phyloP scores from a whole-genome alignment of 2,888 invertebrate genomes.

The Erebia epiphron region DNA sequence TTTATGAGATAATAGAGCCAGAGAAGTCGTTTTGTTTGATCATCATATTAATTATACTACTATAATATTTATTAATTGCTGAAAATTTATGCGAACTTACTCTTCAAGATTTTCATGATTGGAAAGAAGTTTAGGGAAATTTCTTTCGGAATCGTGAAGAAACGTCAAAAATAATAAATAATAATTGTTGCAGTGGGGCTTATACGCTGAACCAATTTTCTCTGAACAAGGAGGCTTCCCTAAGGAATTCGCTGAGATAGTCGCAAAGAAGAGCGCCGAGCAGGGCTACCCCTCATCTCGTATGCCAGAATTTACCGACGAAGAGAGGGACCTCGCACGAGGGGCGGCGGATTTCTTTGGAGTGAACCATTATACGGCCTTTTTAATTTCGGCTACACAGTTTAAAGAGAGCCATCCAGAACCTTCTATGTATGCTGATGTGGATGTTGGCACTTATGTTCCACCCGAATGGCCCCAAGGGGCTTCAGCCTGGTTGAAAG shows the following conservation, averaged over 20 bases:
- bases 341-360: constrained; percentile 72
- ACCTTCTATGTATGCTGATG: constrained; percentile 54
- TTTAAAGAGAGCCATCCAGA: constrained; percentile 42
- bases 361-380: constrained; percentile 86
- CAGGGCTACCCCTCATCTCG: constrained; percentile 54
- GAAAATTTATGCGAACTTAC: too few relatives aligned
- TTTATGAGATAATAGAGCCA: neutral
- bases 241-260: constrained; percentile 63
- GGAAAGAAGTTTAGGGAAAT: too few relatives aligned
- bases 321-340: constrained; percentile 52
- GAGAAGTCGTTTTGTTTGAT: too few relatives aligned
- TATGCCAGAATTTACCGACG: constrained; percentile 52
- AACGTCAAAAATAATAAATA: neutral
- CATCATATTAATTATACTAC: too few relatives aligned
- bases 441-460: constrained; percentile 42
- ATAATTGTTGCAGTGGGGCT: constrained; percentile 59
- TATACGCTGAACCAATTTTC: constrained; percentile 78
- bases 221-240: constrained; percentile 79
- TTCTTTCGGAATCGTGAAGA: too few relatives aligned
- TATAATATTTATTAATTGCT: too few relatives aligned
- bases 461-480: constrained; percentile 55
- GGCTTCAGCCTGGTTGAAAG: constrained; percentile 56
- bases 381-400: constrained; percentile 50
- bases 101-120: too few relatives aligned
- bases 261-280: constrained; percentile 61